Conservation (phyloP, 2,797 vertebrate genomes). For the Enteromius viviparus region DNA sequence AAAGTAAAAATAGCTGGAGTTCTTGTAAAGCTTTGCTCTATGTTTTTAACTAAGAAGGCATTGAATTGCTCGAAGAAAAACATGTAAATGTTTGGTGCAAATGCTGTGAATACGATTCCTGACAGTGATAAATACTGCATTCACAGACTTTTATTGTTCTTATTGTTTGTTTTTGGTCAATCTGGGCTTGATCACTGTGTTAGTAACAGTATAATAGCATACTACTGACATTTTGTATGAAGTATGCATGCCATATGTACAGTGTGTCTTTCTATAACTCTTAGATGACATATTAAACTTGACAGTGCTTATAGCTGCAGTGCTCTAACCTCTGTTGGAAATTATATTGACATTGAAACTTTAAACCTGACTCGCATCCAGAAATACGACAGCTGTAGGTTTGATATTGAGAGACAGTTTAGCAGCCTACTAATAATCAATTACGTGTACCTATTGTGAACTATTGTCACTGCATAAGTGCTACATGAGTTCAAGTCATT, state of each 20-base stretch:
- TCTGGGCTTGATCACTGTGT: neutral
- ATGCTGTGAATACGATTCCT: conserved; percentile 4
- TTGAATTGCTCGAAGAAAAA: neutral
- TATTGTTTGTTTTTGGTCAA: conserved; percentile 7
- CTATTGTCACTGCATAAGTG: neutral
- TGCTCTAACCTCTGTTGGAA: conserved; percentile 1
- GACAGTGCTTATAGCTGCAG: neutral
- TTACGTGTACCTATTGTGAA: neutral
- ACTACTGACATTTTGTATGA: neutral
- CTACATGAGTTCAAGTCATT: neutral
- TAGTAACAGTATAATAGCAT: conserved; percentile 2
- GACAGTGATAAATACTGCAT: neutral
- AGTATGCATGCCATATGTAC: neutral
- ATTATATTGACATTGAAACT: neutral
- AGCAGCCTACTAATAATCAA: neutral
- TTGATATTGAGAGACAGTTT: neutral
- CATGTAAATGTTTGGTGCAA: conserved; percentile 14
- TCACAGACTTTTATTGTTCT: neutral
- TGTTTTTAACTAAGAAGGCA: neutral
- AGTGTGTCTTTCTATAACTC: neutral
- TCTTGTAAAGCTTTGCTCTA: neutral
- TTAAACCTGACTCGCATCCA: neutral
- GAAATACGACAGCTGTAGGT: neutral
- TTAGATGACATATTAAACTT: conserved; percentile 1
- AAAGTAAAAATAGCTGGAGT: neutral